Percentiles rank a stretch among this genome's conserved stretches.
Conservation (phyloP, 1,140 invertebrate genomes). For the Rhysida immarginata region DNA sequence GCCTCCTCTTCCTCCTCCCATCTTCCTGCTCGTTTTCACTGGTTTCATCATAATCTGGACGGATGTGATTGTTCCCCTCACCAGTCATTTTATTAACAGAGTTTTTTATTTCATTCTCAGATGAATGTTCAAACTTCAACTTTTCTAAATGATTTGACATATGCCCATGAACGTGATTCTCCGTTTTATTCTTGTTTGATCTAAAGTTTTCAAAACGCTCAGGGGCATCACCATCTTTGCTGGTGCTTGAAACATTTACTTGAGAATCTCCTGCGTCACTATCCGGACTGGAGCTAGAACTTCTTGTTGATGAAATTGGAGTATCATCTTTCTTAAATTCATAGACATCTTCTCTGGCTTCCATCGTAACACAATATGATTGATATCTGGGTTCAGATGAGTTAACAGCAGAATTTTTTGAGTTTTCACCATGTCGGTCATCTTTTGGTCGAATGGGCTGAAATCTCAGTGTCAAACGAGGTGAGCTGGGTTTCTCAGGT, state of each 20-base stretch:
- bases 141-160: conserved; percentile 3
- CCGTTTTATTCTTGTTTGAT: not conserved
- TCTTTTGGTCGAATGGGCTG: conserved; percentile 5
- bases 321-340: conserved; percentile 11
- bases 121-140: conserved; percentile 3
- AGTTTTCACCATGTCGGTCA: conserved; percentile 6
- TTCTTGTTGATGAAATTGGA: not conserved
- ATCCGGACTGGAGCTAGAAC: not conserved
- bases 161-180: conserved; percentile 1
- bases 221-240: not conserved
- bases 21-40: conserved; percentile 14
- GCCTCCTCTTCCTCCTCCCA: conserved; percentile 12
- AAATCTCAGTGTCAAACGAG: conserved; percentile 7
- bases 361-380: conserved; percentile 19
- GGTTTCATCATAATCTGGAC: conserved; percentile 8
- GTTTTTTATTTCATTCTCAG: not conserved
- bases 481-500: too few relatives aligned
- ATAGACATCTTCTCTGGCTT: conserved; percentile 15
- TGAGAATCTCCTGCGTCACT: conserved; percentile 4
- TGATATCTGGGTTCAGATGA: conserved; percentile 15
- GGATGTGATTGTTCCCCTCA: not conserved
- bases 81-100: not conserved
- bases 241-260: conserved; percentile 7
- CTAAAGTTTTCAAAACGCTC: not conserved
- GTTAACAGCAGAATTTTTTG: conserved; percentile 13